Base-by-base conservation (phyloP, 1,140 invertebrate genomes). In the Saccostrea glomerata region DNA sequence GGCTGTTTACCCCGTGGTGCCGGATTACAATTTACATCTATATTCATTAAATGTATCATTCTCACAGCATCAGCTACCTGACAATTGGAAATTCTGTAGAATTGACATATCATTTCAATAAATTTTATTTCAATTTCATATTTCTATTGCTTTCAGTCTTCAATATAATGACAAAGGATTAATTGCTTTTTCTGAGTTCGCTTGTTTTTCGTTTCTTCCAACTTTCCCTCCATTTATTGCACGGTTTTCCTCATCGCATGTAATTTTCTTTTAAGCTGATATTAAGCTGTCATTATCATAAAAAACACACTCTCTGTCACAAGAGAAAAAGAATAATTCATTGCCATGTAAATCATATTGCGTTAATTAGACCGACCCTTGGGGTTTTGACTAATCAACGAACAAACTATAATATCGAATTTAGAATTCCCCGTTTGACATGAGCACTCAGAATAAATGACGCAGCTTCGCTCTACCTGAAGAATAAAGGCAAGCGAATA, bases 361-460 rank as follows among this genome's bases (percentile, higher is more conserved):
- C 25, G 70, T 73, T 73, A 73, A 73, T 73, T 30, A 30, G 70
- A 17, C 23, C 23, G 30, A 73, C 30, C 70, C 30, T 30, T 73
- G 23, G 70, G 70, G 70, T 15, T 30, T 73, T 30, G 23, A 73
- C 70, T 73, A 73, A 73, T 73, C 70, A 73, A 73, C 70, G 70
- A 73, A 73, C 70, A 73, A 73, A 73, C 70, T 73, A 30, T 73
- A 36, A 73, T 73, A 73, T 73, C 25, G 70, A 73, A 73, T 73
- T 73, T 73, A 36, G 30, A 73, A 60, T 60, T 73, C 30, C 70
- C 23, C 25, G 12, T n/a, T 30, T n/a, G 25, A 73, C 9, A 73
- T 4, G 30, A 73, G 30, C 70, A 73, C 70, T 73, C 70, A 73
- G 70, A 23, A 73, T 73, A 73, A 73, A 73, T 73, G 23, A 73